Conservation (phyloP, 1,140 invertebrate species). For the Drosophila mauritiana region DNA sequence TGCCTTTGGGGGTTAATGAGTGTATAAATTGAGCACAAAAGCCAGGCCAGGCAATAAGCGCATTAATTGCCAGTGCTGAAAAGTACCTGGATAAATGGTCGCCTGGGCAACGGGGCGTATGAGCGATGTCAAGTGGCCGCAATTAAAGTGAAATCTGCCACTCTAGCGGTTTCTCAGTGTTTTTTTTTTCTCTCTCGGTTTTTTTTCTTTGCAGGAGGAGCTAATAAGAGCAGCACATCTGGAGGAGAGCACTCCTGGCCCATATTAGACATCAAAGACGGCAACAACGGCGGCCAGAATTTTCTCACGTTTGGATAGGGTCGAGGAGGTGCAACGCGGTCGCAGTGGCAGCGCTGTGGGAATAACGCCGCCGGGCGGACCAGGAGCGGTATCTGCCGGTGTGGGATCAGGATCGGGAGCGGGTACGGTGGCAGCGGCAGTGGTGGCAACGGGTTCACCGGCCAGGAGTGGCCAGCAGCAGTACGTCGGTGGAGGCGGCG, state of each 20-base stretch:
- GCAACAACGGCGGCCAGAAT: slow-evolving; percentile 84
- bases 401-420: slow-evolving; percentile 18
- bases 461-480: slow-evolving; percentile 71
- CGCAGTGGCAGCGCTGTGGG: slow-evolving; percentile 83
- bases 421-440: slow-evolving; percentile 51
- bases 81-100: slow-evolving; percentile 5
- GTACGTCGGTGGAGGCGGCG: slow-evolving; percentile 38
- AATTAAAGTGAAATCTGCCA: slow-evolving; percentile 62
- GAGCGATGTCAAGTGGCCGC: slow-evolving; percentile 67
- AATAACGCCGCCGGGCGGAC: slow-evolving; percentile 61
- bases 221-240: neutral
- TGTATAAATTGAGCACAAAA: slow-evolving; percentile 65
- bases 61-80: slow-evolving; percentile 64
- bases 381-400: slow-evolving; percentile 15
- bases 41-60: slow-evolving; percentile 67
- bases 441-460: slow-evolving; percentile 72
- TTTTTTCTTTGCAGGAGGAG: slow-evolving; percentile 2
- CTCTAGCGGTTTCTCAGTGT: slow-evolving; percentile 5
- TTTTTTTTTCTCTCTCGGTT: neutral
- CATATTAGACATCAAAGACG: slow-evolving; percentile 62
- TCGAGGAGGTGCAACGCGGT: slow-evolving; percentile 82
- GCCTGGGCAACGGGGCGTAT: slow-evolving; percentile 56
- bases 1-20: slow-evolving; percentile 30
- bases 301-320: slow-evolving; percentile 83
- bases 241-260: slow-evolving; percentile 37